phyloP scores from a whole-genome alignment of 2,113 vertebrate genomes.

The Furnarius figulus region DNA sequence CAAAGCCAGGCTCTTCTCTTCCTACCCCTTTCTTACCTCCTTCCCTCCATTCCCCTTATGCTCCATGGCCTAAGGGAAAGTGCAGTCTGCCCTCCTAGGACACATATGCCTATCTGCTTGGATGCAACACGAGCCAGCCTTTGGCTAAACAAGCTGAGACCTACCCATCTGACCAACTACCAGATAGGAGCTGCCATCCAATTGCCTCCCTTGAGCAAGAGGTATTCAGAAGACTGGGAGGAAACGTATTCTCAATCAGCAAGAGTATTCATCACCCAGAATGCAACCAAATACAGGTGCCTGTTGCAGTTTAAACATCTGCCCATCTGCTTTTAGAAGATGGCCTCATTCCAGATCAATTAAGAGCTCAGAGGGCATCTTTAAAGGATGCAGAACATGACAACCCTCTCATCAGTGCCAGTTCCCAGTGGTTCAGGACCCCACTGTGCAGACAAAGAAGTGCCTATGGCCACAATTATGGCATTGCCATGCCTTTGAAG shows the following conservation, averaged over 20 bases:
- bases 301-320: neutral
- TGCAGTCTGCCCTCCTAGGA: neutral
- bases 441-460: neutral
- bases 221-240: neutral
- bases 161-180: neutral
- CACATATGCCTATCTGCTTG: fast-evolving
- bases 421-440: neutral
- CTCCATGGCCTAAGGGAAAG: neutral
- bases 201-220: neutral
- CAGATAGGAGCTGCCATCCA: neutral
- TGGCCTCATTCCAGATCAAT: neutral
- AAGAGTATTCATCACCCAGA: neutral
- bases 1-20: neutral
- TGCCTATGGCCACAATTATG: neutral
- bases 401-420: neutral
- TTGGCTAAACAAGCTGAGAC: neutral
- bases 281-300: neutral
- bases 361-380: neutral
- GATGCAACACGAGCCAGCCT: neutral
- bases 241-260: fast-evolving
- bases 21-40: neutral
- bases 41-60: neutral
- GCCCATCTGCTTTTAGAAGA: neutral
- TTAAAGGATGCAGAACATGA: neutral
- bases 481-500: neutral